phyloP scores from a whole-genome alignment of 2,888 invertebrate genomes.

The Agrotis puta region DNA sequence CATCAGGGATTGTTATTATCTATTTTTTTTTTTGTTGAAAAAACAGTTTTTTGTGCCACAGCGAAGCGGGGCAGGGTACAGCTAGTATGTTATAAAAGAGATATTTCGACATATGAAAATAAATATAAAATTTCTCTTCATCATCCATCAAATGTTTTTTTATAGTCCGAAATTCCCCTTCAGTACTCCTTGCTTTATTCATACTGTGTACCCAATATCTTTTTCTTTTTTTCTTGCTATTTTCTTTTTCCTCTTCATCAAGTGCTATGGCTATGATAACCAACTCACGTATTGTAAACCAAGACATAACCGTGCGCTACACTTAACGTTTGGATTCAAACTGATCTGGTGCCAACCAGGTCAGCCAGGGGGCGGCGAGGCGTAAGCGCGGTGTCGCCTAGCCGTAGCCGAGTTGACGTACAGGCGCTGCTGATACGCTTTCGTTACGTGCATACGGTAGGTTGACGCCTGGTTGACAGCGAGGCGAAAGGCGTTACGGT shows the following conservation, averaged over 20 bases:
- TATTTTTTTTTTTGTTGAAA: no score
- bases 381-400: slow-evolving; percentile 49
- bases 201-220: slow-evolving; percentile 51
- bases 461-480: slow-evolving; percentile 51
- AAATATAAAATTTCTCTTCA: slow-evolving; percentile 56
- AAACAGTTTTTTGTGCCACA: no score
- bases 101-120: slow-evolving; percentile 53
- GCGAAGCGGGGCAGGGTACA: no score
- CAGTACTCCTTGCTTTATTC: slow-evolving; percentile 56
- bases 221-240: slow-evolving; percentile 45
- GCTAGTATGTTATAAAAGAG: slow-evolving; percentile 53
- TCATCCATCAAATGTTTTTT: slow-evolving; percentile 57
- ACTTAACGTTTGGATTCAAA: slow-evolving; percentile 57
- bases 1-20: no score
- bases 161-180: slow-evolving; percentile 57
- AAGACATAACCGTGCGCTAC: slow-evolving; percentile 59
- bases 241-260: slow-evolving; percentile 54
- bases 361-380: slow-evolving; percentile 38
- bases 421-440: slow-evolving; percentile 42
- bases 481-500: slow-evolving; percentile 51
- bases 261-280: slow-evolving; percentile 50
- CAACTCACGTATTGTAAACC: slow-evolving; percentile 60
- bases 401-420: slow-evolving; percentile 61
- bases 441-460: slow-evolving; percentile 51
- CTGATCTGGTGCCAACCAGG: slow-evolving; percentile 42